Percentiles rank a stretch among this genome's conserved stretches.
Evolutionary conservation across 2,113 vertebrate species (phyloP).

Genomic region (Arenaria interpres): DNA sequence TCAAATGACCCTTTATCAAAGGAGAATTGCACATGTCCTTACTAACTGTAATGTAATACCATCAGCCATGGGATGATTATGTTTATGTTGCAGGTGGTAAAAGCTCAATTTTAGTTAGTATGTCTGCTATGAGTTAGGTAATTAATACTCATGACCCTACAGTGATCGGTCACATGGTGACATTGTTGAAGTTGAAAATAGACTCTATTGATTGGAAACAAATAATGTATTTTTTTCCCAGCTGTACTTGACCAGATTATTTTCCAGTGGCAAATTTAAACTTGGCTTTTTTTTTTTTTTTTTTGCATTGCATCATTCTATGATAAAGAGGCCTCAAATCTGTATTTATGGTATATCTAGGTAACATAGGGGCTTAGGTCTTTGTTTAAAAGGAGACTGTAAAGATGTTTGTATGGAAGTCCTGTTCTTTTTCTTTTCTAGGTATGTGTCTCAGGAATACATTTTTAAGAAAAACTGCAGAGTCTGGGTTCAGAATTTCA

Average conservation of each 20-base stretch:
- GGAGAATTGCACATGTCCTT: neutral
- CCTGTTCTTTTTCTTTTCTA: neutral
- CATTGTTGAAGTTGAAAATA: neutral
- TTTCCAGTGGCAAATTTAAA: neutral
- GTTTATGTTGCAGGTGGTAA: neutral
- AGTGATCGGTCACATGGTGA: neutral
- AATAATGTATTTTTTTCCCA: neutral
- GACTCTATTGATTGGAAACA: neutral
- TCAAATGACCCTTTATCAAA: neutral
- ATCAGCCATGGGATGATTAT: neutral
- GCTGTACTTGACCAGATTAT: neutral
- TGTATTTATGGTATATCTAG: neutral
- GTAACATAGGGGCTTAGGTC: neutral
- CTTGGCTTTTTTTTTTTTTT: neutral
- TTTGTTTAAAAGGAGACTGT: neutral
- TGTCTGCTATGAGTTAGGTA: neutral
- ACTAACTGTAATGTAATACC: neutral
- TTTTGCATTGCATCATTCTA: neutral
- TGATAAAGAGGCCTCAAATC: neutral
- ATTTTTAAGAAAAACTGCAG: neutral
- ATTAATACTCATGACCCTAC: neutral
- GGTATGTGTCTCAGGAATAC: neutral
- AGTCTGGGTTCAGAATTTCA: neutral
- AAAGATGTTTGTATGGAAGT: neutral
- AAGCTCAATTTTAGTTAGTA: neutral